Conservation (phyloP, 1,140 invertebrate genomes). For the Proales similis region DNA sequence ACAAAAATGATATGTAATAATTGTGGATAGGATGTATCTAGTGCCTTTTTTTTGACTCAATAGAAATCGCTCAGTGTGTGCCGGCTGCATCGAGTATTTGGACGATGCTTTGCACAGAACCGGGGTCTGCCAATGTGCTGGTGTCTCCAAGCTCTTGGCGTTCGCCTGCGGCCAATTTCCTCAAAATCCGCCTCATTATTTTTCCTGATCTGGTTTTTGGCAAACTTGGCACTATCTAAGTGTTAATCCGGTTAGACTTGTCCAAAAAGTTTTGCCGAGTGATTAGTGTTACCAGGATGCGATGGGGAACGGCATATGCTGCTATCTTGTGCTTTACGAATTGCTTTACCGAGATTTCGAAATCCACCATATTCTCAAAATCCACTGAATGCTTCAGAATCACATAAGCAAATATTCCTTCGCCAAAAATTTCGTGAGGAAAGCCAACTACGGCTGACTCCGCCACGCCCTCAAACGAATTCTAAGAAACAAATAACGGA, state of each 20-base stretch:
- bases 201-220: conserved; percentile 55
- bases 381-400: conserved; percentile 45
- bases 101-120: conserved; percentile 52
- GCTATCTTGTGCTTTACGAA: conserved; percentile 46
- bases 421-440: conserved; percentile 56
- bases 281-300: conserved; percentile 45
- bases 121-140: conserved; percentile 82
- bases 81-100: no score
- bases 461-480: conserved; percentile 49
- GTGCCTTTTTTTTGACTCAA: no score
- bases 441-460: conserved; percentile 56
- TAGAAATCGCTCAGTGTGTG: no score
- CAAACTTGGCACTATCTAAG: conserved; percentile 45
- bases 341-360: conserved; percentile 43
- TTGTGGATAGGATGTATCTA: no score
- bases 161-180: conserved; percentile 48
- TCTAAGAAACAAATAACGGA: conserved; percentile 42
- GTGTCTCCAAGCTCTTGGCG: conserved; percentile 75
- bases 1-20: no score
- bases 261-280: not conserved
- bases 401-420: conserved; percentile 53
- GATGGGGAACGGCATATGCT: conserved; percentile 50
- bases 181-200: conserved; percentile 54
- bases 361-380: conserved; percentile 39
- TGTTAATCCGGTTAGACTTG: not conserved